Evolutionary conservation across 92 coral and sea anemone species (phyloP), one percentile per base, ranked within the genome.

Genomic region (Heteractis magnifica): DNA sequence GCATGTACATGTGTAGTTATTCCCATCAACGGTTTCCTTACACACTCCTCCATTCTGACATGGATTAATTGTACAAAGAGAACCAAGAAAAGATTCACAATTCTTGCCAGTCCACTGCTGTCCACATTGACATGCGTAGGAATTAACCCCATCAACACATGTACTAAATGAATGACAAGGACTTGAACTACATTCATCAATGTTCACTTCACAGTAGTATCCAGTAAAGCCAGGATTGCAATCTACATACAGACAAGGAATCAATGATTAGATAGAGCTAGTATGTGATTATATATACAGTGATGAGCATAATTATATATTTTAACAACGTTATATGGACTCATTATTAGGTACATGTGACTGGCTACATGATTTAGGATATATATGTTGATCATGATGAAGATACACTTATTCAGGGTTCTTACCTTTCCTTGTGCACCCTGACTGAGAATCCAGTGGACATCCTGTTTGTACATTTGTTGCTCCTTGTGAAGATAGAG

Each of bases 1-100:
- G 76, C 99, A 96, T 5, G 88, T 85, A 77, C 99, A 96, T 0
- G 98, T 96, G 83, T 96, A 96, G 87, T 96, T 94, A 79, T 96
- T 96, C 64, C 78, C 85, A 81, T 94, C 94, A 3, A 8, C 60
- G 0, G 91, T 86, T 21, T 90, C 94, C 4, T 23, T 65, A 80
- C 99, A 96, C 82, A 92, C 76, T 56, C 94, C 97, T 51, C 90
- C 87, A 87, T 96, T 88, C 56, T 83, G 44, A 81, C 99, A 96
- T 11, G 93, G 92, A 19, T 76, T 89, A 20, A 13, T 86, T 77
- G 48, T 73, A 81, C 96, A 96, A 77, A 89, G 56, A 68, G 94
- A 75, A 6, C 97, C 97, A 55, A 84, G 77, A 86, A 83, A 89
- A 59, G 18, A 76, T 18, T 94, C 87, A 68, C 99, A 96, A 20